Evolutionary conservation across 2,797 vertebrate genomes (phyloP).

Genomic region (Mus spretus): DNA sequence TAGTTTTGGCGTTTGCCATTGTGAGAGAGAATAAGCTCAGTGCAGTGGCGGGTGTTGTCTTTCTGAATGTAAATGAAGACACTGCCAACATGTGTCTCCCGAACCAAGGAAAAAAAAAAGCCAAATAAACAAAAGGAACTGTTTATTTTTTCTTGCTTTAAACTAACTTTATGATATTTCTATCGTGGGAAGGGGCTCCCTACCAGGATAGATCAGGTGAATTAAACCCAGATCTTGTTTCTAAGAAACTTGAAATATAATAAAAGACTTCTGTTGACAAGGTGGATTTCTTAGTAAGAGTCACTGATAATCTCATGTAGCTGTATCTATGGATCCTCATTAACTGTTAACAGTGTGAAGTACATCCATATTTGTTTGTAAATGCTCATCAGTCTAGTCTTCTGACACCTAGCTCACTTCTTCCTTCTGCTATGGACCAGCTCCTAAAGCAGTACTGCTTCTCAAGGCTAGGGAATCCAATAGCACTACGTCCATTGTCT

Average conservation of each 20-base stretch:
- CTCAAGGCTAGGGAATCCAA: not conserved
- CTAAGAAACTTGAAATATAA: not conserved
- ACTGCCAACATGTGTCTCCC: constrained; percentile 74
- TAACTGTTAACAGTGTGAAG: not conserved
- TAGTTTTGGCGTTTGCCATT: constrained; percentile 87
- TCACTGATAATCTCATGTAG: not conserved
- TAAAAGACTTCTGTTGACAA: not conserved
- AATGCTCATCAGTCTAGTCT: not conserved
- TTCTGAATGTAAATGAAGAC: constrained; percentile 81
- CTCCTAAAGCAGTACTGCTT: not conserved
- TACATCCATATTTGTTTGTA: not conserved
- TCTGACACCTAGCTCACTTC: not conserved
- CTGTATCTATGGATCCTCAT: not conserved
- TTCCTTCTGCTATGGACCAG: not conserved
- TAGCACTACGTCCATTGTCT: not conserved
- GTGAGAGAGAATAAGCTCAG: constrained; percentile 87
- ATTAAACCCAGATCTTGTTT: constrained; percentile 28
- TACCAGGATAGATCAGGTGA: not conserved
- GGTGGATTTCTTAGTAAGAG: not conserved
- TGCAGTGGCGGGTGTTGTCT: constrained; percentile 75
- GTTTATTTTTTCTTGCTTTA: constrained; percentile 23
- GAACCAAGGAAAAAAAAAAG: constrained; percentile 68
- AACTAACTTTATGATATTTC: constrained; percentile 27
- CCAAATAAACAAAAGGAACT: constrained; percentile 54
- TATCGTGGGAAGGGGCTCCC: not conserved